phyloP scores from a whole-genome alignment of 2,797 vertebrate species.

The Tenualosa ilisha region DNA sequence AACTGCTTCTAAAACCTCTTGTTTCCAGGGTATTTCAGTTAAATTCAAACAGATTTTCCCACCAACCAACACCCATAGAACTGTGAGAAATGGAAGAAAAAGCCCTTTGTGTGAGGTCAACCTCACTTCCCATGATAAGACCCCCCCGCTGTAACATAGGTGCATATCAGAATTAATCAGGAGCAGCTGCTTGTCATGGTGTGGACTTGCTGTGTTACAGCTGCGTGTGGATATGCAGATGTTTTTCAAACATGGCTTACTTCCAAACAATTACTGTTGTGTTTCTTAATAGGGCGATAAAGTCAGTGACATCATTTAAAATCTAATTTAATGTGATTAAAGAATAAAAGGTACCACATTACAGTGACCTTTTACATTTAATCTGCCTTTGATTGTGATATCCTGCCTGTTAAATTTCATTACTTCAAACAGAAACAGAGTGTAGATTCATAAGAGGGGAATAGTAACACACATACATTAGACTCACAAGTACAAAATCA shows the following conservation, averaged over 20 bases:
- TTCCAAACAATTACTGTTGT: not conserved
- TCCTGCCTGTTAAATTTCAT: not conserved
- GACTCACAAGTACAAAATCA: not conserved
- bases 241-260: not conserved
- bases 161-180: constrained; percentile 33
- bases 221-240: not conserved
- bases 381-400: not conserved
- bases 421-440: not conserved
- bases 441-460: not conserved
- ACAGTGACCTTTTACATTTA: not conserved
- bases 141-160: constrained; percentile 25
- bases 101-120: not conserved
- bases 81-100: not conserved
- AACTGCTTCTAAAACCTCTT: not conserved
- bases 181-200: constrained; percentile 33
- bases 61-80: not conserved
- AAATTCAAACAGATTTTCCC: not conserved
- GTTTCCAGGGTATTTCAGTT: not conserved
- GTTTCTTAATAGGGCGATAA: not conserved
- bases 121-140: constrained; percentile 38
- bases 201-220: constrained; percentile 2
- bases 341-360: not conserved
- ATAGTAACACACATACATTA: not conserved
- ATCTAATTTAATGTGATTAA: not conserved
- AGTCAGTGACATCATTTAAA: not conserved